Conservation (phyloP, 2,888 invertebrate genomes). For the Ceraclea dissimilis region DNA sequence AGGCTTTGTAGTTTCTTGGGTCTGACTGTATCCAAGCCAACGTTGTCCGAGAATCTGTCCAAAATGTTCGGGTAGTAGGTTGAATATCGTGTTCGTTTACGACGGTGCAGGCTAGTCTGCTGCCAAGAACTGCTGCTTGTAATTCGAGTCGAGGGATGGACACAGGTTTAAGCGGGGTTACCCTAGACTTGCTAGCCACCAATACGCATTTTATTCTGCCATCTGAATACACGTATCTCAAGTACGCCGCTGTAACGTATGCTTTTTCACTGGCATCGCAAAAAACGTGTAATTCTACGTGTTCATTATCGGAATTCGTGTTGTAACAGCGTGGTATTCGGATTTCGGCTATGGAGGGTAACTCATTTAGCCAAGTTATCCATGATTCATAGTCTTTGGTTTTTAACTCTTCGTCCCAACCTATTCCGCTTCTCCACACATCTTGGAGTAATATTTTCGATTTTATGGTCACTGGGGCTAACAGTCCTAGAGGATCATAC, state of each 20-base stretch:
- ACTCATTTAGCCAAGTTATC: neutral
- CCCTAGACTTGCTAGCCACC: constrained; percentile 17
- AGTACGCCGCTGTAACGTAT: constrained; percentile 17
- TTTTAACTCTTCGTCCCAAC: constrained; percentile 8
- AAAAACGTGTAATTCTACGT: constrained; percentile 21
- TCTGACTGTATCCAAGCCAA: constrained; percentile 27
- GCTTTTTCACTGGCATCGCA: constrained; percentile 21
- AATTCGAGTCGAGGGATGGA: constrained; percentile 22
- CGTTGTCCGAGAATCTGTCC: constrained; percentile 29
- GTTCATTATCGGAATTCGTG: neutral
- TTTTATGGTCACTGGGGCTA: neutral
- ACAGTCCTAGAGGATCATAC: constrained; percentile 4
- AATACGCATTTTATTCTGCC: constrained; percentile 3
- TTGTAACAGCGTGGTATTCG: constrained; percentile 5
- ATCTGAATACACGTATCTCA: neutral
- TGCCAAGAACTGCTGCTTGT: constrained; percentile 20
- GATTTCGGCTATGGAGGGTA: neutral
- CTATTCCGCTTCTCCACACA: constrained; percentile 7
- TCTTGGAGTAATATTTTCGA: constrained; percentile 6
- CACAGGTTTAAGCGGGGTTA: constrained; percentile 19
- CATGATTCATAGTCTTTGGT: neutral
- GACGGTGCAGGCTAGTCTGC: constrained; percentile 1
- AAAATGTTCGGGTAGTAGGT: constrained; percentile 16
- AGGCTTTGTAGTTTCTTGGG: constrained; percentile 27
- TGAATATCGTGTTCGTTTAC: neutral